A percentile compares a stretch with the other conserved stretches of the same genome.
Conservation (phyloP, 2,113 vertebrate species). For the Anarhynchus alexandrinus region DNA sequence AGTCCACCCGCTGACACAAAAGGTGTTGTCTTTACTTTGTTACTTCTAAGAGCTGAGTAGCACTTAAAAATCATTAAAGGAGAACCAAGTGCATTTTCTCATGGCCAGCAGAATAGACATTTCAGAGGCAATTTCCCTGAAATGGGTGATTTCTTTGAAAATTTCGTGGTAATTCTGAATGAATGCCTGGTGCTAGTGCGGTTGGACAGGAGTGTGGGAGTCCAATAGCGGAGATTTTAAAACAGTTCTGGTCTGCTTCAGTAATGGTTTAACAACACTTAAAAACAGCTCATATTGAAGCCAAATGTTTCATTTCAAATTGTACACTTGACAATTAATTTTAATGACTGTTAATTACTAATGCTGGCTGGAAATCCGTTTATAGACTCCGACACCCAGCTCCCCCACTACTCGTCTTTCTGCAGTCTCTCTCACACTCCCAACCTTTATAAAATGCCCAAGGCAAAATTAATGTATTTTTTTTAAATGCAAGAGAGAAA, state of each 20-base stretch:
- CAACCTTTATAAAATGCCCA: slow-evolving; percentile 11
- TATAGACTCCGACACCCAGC: slow-evolving; percentile 28
- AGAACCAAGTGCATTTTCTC: neutral
- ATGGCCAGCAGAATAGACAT: neutral
- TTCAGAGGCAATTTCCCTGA: neutral
- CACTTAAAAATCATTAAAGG: neutral
- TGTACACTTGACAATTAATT: slow-evolving; percentile 66
- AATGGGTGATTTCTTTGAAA: neutral
- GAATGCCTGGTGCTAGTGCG: neutral
- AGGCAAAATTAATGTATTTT: neutral
- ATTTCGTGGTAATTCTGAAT: neutral
- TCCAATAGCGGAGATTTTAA: neutral
- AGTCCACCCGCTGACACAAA: neutral
- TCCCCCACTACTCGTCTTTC: slow-evolving; percentile 24
- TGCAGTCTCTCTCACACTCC: slow-evolving; percentile 29
- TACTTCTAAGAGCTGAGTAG: neutral
- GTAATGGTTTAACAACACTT: slow-evolving; percentile 50
- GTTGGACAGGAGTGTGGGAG: neutral
- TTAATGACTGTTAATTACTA: slow-evolving; percentile 67
- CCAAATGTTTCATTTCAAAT: slow-evolving; percentile 60
- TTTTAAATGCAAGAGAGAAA: neutral
- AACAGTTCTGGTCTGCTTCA: slow-evolving; percentile 45
- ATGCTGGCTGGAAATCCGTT: slow-evolving; percentile 51
- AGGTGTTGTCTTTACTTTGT: neutral
- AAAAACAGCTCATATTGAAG: slow-evolving; percentile 55